Base-by-base conservation (phyloP, 2,113 vertebrate genomes). In the Panthera leo region DNA sequence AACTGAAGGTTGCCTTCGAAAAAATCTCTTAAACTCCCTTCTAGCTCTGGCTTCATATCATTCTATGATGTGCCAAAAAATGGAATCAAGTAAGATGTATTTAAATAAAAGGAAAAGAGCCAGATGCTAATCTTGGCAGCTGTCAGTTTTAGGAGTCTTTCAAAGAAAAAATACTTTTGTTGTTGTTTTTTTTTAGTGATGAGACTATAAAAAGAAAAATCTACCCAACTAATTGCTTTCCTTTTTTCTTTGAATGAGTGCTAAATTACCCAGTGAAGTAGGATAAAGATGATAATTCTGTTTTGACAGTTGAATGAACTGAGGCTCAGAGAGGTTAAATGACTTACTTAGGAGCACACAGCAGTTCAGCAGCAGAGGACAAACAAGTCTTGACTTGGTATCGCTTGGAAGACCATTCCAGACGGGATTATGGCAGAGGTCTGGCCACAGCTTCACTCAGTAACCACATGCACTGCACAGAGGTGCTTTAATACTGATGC, bases 111-210 rank as follows among this genome's bases (percentile, higher is more conserved):
- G 36, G 31, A 90, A 95, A 83, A 86, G 45, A 79, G 27, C 34
- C 31, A 86, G 61, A 68, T 97, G 89, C 86, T 96, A 93, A 95
- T 92, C 96, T 92, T 36, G 89, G 83, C 84, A 94, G 34, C 86
- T 95, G 83, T 89, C 86, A 86, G 21, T 93, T 89, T 91, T 89
- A 29, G 75, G 39, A 63, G 48, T 84, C 39, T 96, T 95, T 89
- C 71, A 21, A 86, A 84, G 91, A 73, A 96, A 83, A 85, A 85
- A 23, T 61, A 23, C 58, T 61, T n/a, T 2, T 45, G 45, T 45
- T 45, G 45, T 45, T 45, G 45, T 5, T 31, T 55, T 39, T 92
- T 48, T 92, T 76, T 68, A 61, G 9, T 36, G 48, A 58, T 76
- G 65, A 75, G 13, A n/a, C 51, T 79, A 76, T 82, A 85, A 96